A percentile compares a stretch with the other conserved stretches of the same genome.
phyloP scores from a whole-genome alignment of 2,797 vertebrate genomes.

The Sebastes itinus region DNA sequence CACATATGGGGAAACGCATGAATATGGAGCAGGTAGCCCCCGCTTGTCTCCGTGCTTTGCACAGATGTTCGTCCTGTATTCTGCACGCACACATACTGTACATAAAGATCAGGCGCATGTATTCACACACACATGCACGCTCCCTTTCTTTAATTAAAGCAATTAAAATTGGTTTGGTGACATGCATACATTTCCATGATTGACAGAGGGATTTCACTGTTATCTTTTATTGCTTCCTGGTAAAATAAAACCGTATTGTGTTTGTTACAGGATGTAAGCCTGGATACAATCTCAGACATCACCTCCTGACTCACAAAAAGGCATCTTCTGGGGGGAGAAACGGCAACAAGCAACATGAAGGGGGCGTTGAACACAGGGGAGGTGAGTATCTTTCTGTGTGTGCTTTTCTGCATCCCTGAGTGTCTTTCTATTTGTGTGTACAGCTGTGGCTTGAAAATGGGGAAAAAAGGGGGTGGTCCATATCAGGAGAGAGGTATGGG shows the following conservation, averaged over 20 bases:
- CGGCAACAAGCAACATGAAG: conserved; percentile 37
- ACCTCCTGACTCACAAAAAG: conserved; percentile 44
- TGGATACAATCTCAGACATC: conserved; percentile 42
- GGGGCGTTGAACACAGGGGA: conserved; percentile 37
- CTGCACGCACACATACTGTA: conserved; percentile 37
- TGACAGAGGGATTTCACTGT: conserved; percentile 41
- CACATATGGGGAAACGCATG: conserved; percentile 73
- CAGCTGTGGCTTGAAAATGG: conserved; percentile 67
- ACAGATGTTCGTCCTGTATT: conserved; percentile 50
- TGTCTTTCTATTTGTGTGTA: conserved; percentile 62
- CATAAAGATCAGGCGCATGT: conserved; percentile 7
- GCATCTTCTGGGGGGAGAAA: conserved; percentile 17
- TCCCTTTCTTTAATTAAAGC: conserved; percentile 73
- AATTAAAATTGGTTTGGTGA: conserved; percentile 63
- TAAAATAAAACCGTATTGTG: conserved; percentile 39
- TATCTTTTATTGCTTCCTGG: conserved; percentile 20
- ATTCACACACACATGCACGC: conserved; percentile 15
- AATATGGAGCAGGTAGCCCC: conserved; percentile 78
- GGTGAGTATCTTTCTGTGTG: conserved; percentile 54
- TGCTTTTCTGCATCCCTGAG: conserved; percentile 50
- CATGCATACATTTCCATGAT: conserved; percentile 58
- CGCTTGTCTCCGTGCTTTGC: conserved; percentile 51
- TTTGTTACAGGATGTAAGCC: conserved; percentile 17
- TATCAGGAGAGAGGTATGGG: conserved; percentile 48
- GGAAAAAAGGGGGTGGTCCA: conserved; percentile 16